Conservation (phyloP, 2,888 invertebrate genomes). For the Euplagia quadripunctaria region DNA sequence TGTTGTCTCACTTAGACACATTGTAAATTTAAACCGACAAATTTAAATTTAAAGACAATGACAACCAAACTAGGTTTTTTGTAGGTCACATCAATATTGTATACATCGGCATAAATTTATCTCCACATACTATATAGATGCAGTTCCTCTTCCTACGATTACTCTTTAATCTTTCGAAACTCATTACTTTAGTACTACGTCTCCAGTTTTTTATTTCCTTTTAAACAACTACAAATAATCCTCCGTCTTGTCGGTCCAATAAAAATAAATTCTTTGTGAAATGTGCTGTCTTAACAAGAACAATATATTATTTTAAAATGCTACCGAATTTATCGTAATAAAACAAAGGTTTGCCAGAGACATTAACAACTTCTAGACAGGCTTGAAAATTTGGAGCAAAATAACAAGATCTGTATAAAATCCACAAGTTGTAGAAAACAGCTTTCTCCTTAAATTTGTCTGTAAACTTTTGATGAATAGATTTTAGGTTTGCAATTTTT, state of each 20-base stretch:
- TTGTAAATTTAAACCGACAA: too few species aligned
- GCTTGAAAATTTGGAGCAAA: constrained; percentile 16
- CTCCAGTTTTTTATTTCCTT: not conserved
- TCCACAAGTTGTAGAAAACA: not conserved
- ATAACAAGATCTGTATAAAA: constrained; percentile 26
- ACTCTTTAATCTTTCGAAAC: too few species aligned
- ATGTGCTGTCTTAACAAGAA: constrained; percentile 30
- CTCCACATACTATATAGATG: too few species aligned
- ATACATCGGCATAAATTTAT: too few species aligned
- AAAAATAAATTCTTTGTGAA: not conserved
- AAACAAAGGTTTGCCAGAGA: constrained; percentile 33
- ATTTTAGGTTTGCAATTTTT: not conserved
- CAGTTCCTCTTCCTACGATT: too few species aligned
- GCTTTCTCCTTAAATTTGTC: not conserved
- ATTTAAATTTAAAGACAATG: too few species aligned
- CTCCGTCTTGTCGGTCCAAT: not conserved
- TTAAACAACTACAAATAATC: not conserved
- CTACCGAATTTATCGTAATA: constrained; percentile 27
- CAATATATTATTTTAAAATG: constrained; percentile 39
- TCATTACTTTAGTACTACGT: not conserved
- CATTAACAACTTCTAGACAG: constrained; percentile 25
- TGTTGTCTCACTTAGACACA: too few species aligned
- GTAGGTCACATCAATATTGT: too few species aligned
- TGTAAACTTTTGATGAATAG: not conserved
- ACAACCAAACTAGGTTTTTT: too few species aligned